Evolutionary conservation across 2,888 invertebrate genomes (phyloP), one percentile per base, ranked within the genome.

Genomic region (Adelphocoris suturalis): DNA sequence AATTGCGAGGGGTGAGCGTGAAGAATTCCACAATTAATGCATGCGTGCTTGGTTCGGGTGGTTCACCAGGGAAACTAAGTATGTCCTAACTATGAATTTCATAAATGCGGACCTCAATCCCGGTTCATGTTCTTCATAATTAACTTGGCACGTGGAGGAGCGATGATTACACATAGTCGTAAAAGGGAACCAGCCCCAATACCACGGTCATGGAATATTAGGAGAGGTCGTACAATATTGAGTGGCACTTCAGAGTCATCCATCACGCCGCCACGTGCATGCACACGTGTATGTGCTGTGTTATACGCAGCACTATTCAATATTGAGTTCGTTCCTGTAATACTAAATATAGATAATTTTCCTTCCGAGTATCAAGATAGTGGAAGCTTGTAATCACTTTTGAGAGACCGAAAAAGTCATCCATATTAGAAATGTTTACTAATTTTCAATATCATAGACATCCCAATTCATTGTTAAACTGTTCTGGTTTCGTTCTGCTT

Each of bases 121-220:
- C 9, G 19, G 23, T 68, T 68, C 68, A 68, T n/a, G 61, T 68
- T 23, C 68, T 68, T 68, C 68, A 68, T 68, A 23, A 23, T 68
- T 11, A 68, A 19, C 23, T 68, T 3, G 68, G 23, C 68, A 23
- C 68, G 68, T 68, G 68, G n/a, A 68, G 68, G 68, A n/a, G 68
- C 68, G 23, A 23, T 68, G 68, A 68, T 19, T 23, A 23, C 68
- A 68, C 23, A 68, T 68, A 68, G 68, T 68, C 68, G 23, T 23
- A 23, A 19, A 23, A 23, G 13, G 68, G 68, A 12, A 11, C 68
- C 68, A 19, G 23, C 23, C 68, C 68, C 19, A 23, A 68, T 68
- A 27, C n/a, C 7, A 57, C 16, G 7, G n/a, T 57, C n/a, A 23
- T 68, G 68, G 23, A 68, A 23, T 68, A 68, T 68, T 68, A 68